Evolutionary conservation across 2,113 vertebrate genomes (phyloP), one percentile per base, ranked within the genome.

Genomic region (Tenrec ecaudatus): DNA sequence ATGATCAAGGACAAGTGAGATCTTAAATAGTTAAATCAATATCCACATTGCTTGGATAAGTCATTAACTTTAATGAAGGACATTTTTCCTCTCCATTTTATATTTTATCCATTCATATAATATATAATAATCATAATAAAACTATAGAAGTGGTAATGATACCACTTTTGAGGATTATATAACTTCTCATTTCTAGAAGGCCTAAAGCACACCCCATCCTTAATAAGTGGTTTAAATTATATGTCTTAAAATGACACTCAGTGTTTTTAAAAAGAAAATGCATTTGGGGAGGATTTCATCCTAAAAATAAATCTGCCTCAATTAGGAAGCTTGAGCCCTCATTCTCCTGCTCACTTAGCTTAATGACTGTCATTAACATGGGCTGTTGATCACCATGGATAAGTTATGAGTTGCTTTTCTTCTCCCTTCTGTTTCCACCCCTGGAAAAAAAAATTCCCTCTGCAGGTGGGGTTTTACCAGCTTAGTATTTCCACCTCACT

Each of bases 301-400:
- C 96, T 94, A 95, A 96, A 97, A 97, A 96, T 97, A 96, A 96
- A 97, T 92, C 82, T 90, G 76, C 77, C 77, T 95, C 94, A 96
- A 96, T 96, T 95, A 96, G 66, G 71, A 96, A 92, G 47, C 68
- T 76, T 68, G 33, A 91, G 60, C 88, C 62, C 87, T 93, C 84
- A 88, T 93, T 95, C 92, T 95, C 89, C 86, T 93, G 82, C 92
- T 96, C 88, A 88, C 95, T 95, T 94, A 93, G 93, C 82, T 95
- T 97, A 97, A 97, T 95, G 96, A 96, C 94, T 92, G 80, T 81
- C 93, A 96, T 95, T 97, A 97, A 76, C 95, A 94, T 73, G 93
- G 88, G 86, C 86, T 94, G 93, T 92, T 97, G 91, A 86, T 95
- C 91, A 96, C 92, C 95, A 95, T 92, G 82, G 95, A 86, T 90